Conservation (phyloP, 2,888 invertebrate genomes). For the Drosophila bunnanda region DNA sequence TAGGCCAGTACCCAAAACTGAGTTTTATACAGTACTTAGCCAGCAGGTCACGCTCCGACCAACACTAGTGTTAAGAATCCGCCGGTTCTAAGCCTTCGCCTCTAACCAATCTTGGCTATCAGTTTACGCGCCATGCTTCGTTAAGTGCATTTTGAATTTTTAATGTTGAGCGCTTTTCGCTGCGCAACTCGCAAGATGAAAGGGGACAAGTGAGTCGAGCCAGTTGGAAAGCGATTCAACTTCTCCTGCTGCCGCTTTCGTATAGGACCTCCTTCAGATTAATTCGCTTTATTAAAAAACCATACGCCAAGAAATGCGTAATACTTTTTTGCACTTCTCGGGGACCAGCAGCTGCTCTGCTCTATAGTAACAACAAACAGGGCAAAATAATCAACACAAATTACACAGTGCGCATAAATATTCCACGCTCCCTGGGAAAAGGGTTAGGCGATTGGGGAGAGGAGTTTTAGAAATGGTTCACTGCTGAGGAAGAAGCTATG, state of each 20-base stretch:
- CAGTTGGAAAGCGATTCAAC: constrained; percentile 2
- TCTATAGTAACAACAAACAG: constrained; percentile 41
- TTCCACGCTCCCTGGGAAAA: constrained; percentile 38
- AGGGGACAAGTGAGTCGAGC: constrained; percentile 7
- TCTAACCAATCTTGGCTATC: constrained; percentile 61
- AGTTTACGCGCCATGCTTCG: constrained; percentile 79
- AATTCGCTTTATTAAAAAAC: constrained; percentile 75
- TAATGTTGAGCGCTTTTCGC: constrained; percentile 59
- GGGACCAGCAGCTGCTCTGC: constrained; percentile 49
- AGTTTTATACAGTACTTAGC: constrained; percentile 10
- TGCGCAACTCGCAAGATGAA: constrained; percentile 21
- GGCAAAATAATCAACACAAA: constrained; percentile 73
- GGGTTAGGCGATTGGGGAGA: constrained; percentile 13
- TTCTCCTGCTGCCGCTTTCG: constrained; percentile 20
- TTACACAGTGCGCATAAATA: constrained; percentile 62
- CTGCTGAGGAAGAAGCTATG: constrained; percentile 10
- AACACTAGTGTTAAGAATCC: constrained; percentile 12
- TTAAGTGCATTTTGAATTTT: constrained; percentile 77
- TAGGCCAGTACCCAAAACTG: constrained; percentile 8
- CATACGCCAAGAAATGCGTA: constrained; percentile 62
- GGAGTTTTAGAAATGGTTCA: constrained; percentile 17
- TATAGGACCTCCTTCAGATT: constrained; percentile 56
- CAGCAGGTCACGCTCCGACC: constrained; percentile 14
- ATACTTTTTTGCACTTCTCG: constrained; percentile 52
- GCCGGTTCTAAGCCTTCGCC: constrained; percentile 4